Conservation (phyloP, 2,797 vertebrate species). For the Amphiprion clarkii region DNA sequence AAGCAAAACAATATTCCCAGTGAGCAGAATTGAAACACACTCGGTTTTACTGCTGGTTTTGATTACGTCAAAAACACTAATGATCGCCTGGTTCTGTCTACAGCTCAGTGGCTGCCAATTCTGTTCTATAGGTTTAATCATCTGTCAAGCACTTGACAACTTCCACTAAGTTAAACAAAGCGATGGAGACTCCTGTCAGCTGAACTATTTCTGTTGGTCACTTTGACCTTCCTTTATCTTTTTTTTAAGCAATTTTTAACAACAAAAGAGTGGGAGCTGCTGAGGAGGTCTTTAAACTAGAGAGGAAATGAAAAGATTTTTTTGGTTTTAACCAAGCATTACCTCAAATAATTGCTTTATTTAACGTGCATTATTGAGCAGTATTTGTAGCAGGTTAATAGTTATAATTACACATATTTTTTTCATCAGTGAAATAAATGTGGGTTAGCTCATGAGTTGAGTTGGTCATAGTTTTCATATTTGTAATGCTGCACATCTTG, state of each 20-base stretch:
- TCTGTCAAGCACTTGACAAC: constrained; percentile 63
- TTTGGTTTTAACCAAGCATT: constrained; percentile 4
- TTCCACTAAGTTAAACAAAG: constrained; percentile 51
- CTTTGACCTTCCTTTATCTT: constrained; percentile 34
- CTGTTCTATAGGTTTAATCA: constrained; percentile 52
- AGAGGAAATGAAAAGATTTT: constrained; percentile 20
- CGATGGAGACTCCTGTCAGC: constrained; percentile 34
- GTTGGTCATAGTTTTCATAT: background rate
- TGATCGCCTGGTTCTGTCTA: constrained; percentile 51
- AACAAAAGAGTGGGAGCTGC: constrained; percentile 15
- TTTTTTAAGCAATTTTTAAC: background rate
- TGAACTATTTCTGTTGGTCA: constrained; percentile 33
- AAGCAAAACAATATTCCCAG: constrained; percentile 41
- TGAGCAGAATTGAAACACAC: constrained; percentile 44
- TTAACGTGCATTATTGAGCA: constrained; percentile 13
- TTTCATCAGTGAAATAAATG: background rate
- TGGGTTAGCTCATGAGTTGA: background rate
- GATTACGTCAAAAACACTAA: constrained; percentile 60
- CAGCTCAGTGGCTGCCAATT: constrained; percentile 56
- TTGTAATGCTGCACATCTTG: background rate
- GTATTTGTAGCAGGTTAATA: constrained; percentile 13
- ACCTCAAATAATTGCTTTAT: background rate
- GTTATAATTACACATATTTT: too few species aligned
- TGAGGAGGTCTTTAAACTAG: background rate
- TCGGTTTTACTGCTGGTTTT: constrained; percentile 56